phyloP scores from a whole-genome alignment of 2,797 vertebrate genomes.

The Trachurus trachurus region DNA sequence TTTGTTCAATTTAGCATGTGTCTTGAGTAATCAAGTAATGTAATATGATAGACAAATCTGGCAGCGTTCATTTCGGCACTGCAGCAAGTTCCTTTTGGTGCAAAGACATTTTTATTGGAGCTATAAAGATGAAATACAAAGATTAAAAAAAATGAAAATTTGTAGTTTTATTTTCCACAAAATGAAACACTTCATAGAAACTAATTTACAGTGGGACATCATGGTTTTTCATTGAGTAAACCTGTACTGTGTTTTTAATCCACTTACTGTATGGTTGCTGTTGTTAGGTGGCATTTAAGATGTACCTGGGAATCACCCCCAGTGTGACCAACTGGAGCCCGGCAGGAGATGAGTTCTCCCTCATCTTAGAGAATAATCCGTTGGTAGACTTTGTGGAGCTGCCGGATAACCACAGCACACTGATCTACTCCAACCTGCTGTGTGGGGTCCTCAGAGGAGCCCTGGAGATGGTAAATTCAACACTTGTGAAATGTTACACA shows the following conservation, averaged over 20 bases:
- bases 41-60: conserved; percentile 1
- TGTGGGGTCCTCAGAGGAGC: conserved; percentile 96
- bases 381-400: conserved; percentile 99
- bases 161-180: background rate
- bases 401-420: conserved; percentile 95
- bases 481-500: background rate
- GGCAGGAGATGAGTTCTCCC: conserved; percentile 97
- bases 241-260: background rate
- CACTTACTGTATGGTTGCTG: background rate
- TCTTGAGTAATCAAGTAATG: background rate
- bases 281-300: conserved; percentile 95
- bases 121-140: background rate
- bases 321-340: conserved; percentile 99
- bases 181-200: background rate
- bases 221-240: conserved; percentile 1
- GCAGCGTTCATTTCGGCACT: background rate
- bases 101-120: background rate
- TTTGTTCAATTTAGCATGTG: background rate
- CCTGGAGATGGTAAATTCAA: conserved; percentile 95
- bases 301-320: conserved; percentile 97
- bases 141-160: background rate
- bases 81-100: background rate
- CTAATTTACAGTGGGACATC: background rate
- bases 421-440: conserved; percentile 97
- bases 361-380: conserved; percentile 97